Conservation (phyloP, 2,113 vertebrate species). For the Dipodomys stephensi region DNA sequence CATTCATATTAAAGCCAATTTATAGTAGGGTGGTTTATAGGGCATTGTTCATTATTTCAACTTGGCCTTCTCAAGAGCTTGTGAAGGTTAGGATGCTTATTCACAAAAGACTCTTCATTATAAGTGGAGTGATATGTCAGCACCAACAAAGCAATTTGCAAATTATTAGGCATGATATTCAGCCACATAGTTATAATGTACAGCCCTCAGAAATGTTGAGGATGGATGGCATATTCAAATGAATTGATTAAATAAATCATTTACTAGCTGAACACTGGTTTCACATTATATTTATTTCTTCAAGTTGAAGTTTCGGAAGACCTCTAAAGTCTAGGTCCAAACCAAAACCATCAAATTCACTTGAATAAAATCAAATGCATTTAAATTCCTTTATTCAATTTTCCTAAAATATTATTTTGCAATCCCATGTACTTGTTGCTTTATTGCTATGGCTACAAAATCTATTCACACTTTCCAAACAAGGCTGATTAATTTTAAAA, state of each 20-base stretch:
- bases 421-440: not conserved
- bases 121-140: constrained; percentile 70
- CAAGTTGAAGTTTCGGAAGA: constrained; percentile 57
- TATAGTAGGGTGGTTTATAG: constrained; percentile 48
- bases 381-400: constrained; percentile 24
- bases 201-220: constrained; percentile 67
- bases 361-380: constrained; percentile 45
- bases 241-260: constrained; percentile 76
- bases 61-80: constrained; percentile 74
- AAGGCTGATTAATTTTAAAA: not conserved
- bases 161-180: constrained; percentile 78
- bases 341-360: constrained; percentile 36
- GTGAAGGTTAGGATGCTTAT: constrained; percentile 77
- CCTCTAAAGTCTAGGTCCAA: not conserved
- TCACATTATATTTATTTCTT: constrained; percentile 55
- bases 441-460: not conserved
- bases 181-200: constrained; percentile 41
- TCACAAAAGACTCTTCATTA: constrained; percentile 71
- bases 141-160: constrained; percentile 73
- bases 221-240: constrained; percentile 61
- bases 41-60: constrained; percentile 71
- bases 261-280: constrained; percentile 64
- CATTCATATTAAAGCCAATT: constrained; percentile 72
- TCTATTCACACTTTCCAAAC: constrained; percentile 8
- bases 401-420: constrained; percentile 44